phyloP scores from a whole-genome alignment of 2,113 vertebrate genomes.

The Pteropus alecto region DNA sequence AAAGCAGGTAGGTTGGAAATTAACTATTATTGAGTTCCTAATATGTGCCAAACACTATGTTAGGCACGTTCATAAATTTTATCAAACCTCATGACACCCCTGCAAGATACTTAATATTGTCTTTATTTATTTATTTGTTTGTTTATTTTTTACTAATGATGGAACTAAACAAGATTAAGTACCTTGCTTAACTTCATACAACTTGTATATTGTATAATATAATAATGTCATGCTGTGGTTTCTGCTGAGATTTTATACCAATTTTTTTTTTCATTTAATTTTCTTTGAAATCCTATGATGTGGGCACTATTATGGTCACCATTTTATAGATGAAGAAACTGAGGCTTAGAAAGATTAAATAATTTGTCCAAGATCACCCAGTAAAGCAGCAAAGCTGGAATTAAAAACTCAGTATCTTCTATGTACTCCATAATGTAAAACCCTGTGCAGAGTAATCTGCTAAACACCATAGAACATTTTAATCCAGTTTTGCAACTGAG shows the following conservation, averaged over 20 bases:
- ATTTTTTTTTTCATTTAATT: background rate
- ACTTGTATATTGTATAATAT: background rate
- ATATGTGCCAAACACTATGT: background rate
- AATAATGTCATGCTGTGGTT: background rate
- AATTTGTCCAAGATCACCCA: background rate
- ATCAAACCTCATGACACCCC: background rate
- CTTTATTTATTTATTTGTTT: too few relatives aligned
- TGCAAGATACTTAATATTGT: background rate
- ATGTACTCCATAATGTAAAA: background rate
- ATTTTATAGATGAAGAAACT: background rate
- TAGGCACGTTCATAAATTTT: conserved; percentile 21
- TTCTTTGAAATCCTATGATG: background rate
- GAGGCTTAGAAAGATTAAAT: background rate
- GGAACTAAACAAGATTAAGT: background rate
- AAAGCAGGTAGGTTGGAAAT: background rate
- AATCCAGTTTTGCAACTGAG: background rate
- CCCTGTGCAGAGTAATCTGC: background rate
- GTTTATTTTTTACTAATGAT: background rate
- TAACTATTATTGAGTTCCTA: background rate
- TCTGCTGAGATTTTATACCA: background rate
- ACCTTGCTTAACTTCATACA: background rate
- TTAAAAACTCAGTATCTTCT: background rate
- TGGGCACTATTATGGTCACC: background rate
- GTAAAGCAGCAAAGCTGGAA: background rate
- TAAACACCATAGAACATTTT: background rate